Percentiles rank a stretch among this genome's conserved stretches.
phyloP scores from a whole-genome alignment of 2,888 invertebrate genomes.

The Papilio demoleus region DNA sequence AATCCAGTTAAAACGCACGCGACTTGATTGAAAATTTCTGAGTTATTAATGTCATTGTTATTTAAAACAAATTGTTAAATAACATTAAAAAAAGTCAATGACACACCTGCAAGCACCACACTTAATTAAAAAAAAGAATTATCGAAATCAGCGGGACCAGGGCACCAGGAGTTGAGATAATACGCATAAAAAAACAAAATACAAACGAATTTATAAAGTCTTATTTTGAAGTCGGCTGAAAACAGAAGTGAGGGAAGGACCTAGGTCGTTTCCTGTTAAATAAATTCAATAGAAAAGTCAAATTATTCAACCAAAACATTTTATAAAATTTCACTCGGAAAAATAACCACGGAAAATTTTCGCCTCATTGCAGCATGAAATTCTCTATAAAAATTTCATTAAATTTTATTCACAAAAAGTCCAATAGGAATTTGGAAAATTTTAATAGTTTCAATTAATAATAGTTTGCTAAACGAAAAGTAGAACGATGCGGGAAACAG shows the following conservation, averaged over 20 bases:
- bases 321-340: background rate
- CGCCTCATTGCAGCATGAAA: background rate
- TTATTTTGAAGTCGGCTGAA: too few species aligned
- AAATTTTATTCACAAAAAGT: background rate
- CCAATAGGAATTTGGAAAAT: background rate
- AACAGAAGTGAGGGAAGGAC: too few species aligned
- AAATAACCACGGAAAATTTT: background rate
- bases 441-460: background rate
- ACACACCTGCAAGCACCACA: too few species aligned
- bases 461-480: background rate
- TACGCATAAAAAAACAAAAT: too few species aligned
- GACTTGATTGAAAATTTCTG: background rate
- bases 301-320: background rate
- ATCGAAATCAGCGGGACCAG: too few species aligned
- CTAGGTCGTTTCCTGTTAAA: background rate
- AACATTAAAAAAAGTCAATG: too few species aligned
- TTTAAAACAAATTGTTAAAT: too few species aligned
- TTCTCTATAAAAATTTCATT: background rate
- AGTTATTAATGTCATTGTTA: background rate
- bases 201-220: too few species aligned
- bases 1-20: slow-evolving; percentile 6
- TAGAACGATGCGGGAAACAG: background rate
- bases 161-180: too few species aligned
- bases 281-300: background rate
- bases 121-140: too few species aligned